Evolutionary conservation across 2,888 invertebrate species (phyloP).

Genomic region (Celastrina argiolus): DNA sequence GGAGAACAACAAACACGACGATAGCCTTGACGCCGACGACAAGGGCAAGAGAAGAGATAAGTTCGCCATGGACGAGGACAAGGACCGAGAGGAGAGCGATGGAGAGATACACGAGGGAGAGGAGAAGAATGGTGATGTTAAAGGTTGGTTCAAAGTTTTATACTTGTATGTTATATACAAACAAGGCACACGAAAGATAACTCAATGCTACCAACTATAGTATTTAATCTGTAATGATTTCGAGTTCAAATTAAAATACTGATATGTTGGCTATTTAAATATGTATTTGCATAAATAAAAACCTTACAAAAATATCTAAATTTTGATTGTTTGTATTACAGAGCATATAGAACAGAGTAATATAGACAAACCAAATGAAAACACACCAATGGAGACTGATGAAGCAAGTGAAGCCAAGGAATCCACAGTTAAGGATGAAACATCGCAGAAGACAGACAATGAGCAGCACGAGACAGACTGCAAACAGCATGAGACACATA

Average conservation of each 20-base stretch:
- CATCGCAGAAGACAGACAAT: background rate
- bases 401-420: constrained; percentile 21
- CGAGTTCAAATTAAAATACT: too few relatives aligned
- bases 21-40: constrained; percentile 37
- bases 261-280: too few relatives aligned
- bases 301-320: background rate
- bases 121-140: constrained; percentile 26
- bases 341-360: constrained; percentile 38
- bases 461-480: background rate
- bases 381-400: constrained; percentile 22
- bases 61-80: constrained; percentile 62
- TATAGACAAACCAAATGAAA: constrained; percentile 37
- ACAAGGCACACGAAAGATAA: too few relatives aligned
- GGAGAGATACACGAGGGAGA: constrained; percentile 50
- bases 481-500: background rate
- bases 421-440: background rate
- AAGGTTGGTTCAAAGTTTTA: constrained; percentile 30
- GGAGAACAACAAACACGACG: constrained; percentile 27
- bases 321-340: constrained; percentile 32
- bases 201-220: too few relatives aligned
- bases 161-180: too few relatives aligned
- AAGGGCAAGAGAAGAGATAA: constrained; percentile 54
- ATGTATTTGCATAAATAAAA: too few relatives aligned
- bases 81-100: constrained; percentile 65
- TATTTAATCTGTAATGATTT: too few relatives aligned